Evolutionary conservation across 2,888 invertebrate species (phyloP), one percentile per base, ranked within the genome.

Genomic region (Tenthredo livida): DNA sequence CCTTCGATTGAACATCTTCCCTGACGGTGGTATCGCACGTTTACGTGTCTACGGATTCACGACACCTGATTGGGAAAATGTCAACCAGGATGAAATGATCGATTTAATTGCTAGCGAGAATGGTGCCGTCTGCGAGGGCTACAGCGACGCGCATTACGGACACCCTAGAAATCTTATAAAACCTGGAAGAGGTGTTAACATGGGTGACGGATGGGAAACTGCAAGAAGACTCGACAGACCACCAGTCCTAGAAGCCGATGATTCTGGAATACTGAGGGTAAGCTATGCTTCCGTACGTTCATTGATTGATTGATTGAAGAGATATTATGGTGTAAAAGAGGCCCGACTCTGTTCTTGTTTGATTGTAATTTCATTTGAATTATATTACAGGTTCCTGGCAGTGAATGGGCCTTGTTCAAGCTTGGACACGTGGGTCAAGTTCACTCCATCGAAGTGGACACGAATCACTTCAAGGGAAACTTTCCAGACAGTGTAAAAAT

Each of bases 201-300:
- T 96, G 95, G 94, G 94, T 0, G 96, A 96, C 87, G 96, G 96
- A 0, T 96, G 96, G 96, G 96, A 96, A 90, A 96, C 96, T 0
- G 96, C 96, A 0, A 92, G 96, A 84, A 93, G 95, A 82, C 91
- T 95, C 6, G 95, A 96, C 89, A 93, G 96, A 87, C 96, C 96
- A 0, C 93, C 95, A 73, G 91, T 95, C 25, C 93, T 96, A 29
- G 93, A 94, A 89, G 93, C 94, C 29, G 94, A 95, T 86, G 93
- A 93, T 0, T 94, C 94, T 86, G 95, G 95, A 33, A 95, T 95
- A 33, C 92, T 96, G 47, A 94, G 94, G 93, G 94, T 95, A 75
- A 93, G 95, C 88, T 2, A 54, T 15, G 6, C 29, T 25, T 43
- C 9, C 43, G 21, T 29, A 10, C 17, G 10, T 37, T 40, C 7